phyloP scores from a whole-genome alignment of 92 coral and sea anemone genomes.

The Actinostola sp. region DNA sequence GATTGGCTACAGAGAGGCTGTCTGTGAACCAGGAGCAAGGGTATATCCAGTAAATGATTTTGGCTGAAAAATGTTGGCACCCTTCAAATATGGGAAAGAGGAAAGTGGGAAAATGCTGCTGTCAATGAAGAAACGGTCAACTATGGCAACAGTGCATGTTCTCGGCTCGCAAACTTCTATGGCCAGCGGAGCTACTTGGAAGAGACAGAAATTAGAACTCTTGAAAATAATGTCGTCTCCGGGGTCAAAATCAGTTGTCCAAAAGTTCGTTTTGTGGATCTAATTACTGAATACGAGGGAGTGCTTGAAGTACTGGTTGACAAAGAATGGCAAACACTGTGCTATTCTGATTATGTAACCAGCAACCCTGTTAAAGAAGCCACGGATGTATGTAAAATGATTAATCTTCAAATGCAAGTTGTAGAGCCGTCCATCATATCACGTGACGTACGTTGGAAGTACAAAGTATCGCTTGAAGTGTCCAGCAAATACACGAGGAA shows the following conservation, averaged over 20 bases:
- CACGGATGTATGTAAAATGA: neutral
- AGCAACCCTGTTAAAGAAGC: neutral
- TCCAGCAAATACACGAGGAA: too few species aligned
- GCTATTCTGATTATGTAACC: neutral
- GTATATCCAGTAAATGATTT: neutral
- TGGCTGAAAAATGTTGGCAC: neutral
- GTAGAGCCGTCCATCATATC: neutral
- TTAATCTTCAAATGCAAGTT: neutral
- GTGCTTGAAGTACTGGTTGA: slow-evolving; percentile 24
- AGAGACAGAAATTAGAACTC: neutral
- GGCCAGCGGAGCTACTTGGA: too few species aligned
- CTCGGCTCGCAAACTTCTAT: neutral
- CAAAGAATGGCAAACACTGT: slow-evolving; percentile 22
- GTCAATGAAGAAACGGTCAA: neutral
- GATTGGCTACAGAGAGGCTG: slow-evolving; percentile 23
- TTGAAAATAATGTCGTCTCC: neutral
- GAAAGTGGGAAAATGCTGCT: neutral
- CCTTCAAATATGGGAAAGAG: slow-evolving; percentile 25
- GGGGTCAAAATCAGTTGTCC: slow-evolving; percentile 11
- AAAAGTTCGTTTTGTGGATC: slow-evolving; percentile 17
- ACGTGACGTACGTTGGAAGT: too few species aligned
- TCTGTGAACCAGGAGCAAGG: neutral
- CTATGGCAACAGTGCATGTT: neutral
- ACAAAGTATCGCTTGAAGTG: too few species aligned
- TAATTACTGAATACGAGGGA: slow-evolving; percentile 30